phyloP scores from a whole-genome alignment of 2,113 vertebrate species.

The Eulemur rufifrons region DNA sequence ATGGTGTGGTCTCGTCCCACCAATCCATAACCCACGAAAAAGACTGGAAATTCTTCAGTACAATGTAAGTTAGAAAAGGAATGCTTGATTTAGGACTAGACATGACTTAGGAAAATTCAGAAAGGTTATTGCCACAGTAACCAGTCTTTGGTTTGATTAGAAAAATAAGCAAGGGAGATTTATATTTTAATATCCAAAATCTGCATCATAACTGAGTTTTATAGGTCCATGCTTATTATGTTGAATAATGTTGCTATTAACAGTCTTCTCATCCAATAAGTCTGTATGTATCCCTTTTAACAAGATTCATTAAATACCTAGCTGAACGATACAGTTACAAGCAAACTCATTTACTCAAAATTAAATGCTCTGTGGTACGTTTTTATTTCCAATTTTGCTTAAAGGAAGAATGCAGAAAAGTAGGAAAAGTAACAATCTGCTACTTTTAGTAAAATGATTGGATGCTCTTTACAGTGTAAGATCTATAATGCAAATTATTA shows the following conservation, averaged over 20 bases:
- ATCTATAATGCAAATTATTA: not conserved
- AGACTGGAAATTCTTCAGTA: not conserved
- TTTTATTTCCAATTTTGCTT: not conserved
- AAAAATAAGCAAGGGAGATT: not conserved
- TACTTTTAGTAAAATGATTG: not conserved
- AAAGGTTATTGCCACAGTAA: not conserved
- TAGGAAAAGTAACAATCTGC: not conserved
- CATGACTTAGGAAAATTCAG: not conserved
- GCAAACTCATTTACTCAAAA: conserved; percentile 34
- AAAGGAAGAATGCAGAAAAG: not conserved
- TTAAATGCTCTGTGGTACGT: not conserved
- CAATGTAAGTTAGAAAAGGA: rapidly evolving
- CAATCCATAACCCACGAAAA: not conserved
- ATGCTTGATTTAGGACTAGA: not conserved
- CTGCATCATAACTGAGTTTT: not conserved
- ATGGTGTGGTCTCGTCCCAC: not conserved
- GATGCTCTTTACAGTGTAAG: not conserved
- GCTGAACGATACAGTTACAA: not conserved
- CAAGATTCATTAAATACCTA: not conserved
- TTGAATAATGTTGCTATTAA: not conserved
- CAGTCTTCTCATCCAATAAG: not conserved
- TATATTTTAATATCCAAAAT: not conserved
- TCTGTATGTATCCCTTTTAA: not conserved
- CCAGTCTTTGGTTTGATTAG: not conserved
- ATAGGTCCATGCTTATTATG: not conserved